Conservation (phyloP, 2,113 vertebrate genomes). For the Tonatia bakeri region DNA sequence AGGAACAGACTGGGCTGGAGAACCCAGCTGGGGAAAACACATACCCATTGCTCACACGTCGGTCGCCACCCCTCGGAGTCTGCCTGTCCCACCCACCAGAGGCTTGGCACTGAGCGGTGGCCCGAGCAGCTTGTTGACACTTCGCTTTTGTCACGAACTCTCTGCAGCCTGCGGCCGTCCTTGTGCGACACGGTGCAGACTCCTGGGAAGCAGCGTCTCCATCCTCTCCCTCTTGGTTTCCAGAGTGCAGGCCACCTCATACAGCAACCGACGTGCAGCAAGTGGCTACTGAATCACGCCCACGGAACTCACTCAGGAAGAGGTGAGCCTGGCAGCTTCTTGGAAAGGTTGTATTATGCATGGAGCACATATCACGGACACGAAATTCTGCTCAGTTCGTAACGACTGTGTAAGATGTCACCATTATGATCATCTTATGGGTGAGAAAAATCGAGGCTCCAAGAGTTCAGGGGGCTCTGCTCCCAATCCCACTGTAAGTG, state of each 20-base stretch:
- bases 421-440: not conserved
- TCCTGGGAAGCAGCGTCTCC: not conserved
- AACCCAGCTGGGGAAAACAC: slow-evolving; percentile 36
- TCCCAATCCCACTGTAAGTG: not conserved
- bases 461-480: not conserved
- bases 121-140: not conserved
- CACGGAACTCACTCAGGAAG: not conserved
- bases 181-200: not conserved
- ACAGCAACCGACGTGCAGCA: not conserved
- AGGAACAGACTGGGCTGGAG: slow-evolving; percentile 35
- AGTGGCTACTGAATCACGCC: not conserved
- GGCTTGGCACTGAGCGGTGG: not conserved
- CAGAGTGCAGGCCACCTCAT: not conserved
- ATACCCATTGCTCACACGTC: not conserved
- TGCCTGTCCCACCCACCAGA: not conserved
- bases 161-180: not conserved
- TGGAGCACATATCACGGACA: not conserved
- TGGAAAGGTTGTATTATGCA: not conserved
- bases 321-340: not conserved
- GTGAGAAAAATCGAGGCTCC: not conserved
- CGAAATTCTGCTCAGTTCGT: not conserved
- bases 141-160: not conserved
- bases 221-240: not conserved
- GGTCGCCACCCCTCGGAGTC: not conserved
- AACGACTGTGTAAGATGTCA: not conserved